Conservation (phyloP, 2,113 vertebrate genomes). For the Rhea americana region DNA sequence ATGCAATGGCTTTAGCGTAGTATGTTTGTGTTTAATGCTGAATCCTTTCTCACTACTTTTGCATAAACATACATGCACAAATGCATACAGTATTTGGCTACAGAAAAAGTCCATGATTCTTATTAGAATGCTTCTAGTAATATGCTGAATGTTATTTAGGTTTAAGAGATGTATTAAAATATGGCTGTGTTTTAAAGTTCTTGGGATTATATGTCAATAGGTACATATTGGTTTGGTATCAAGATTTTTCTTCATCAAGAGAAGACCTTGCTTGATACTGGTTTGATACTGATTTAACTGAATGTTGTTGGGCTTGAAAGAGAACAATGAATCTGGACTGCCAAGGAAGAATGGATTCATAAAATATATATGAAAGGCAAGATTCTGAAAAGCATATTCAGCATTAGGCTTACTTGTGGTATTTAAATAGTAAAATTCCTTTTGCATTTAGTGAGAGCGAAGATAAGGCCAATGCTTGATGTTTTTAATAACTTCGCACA, state of each 20-base stretch:
- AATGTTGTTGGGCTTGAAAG: not conserved
- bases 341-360: not conserved
- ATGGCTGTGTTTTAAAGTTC: not conserved
- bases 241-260: not conserved
- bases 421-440: not conserved
- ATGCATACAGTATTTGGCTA: not conserved
- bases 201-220: not conserved
- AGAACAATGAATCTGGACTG: not conserved
- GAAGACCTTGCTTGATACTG: fast-evolving
- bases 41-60: not conserved
- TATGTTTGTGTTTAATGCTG: not conserved
- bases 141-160: not conserved
- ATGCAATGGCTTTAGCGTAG: not conserved
- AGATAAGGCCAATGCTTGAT: not conserved
- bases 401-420: not conserved
- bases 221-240: not conserved
- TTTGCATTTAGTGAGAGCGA: not conserved
- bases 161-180: not conserved
- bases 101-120: not conserved
- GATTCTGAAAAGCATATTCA: not conserved
- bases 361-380: not conserved
- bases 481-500: not conserved
- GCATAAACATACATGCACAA: not conserved
- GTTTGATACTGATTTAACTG: not conserved
- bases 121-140: not conserved